Conservation (phyloP, 2,113 vertebrate species). For the Leptobrachium ailaonicum region DNA sequence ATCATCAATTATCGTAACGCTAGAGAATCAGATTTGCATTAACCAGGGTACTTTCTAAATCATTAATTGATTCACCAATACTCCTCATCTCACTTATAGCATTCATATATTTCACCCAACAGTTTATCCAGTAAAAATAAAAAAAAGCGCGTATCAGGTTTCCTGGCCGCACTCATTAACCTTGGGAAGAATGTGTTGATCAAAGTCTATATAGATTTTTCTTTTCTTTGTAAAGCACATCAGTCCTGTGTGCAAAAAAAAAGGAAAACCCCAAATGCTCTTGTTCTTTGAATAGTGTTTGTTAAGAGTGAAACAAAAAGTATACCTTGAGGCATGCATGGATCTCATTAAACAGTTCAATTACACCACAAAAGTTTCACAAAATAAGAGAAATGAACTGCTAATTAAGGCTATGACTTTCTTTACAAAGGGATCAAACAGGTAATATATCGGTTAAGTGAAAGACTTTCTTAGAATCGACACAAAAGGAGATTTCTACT, state of each 20-base stretch:
- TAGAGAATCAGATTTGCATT: too few species aligned
- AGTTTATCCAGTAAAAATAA: conserved; percentile 29
- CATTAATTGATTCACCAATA: conserved; percentile 18
- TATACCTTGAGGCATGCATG: conserved; percentile 37
- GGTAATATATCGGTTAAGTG: conserved; percentile 1
- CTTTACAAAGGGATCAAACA: conserved; percentile 33
- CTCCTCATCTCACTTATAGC: conserved; percentile 18
- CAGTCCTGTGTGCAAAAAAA: conserved; percentile 31
- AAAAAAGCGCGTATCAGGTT: conserved; percentile 26
- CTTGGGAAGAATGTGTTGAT: conserved; percentile 41
- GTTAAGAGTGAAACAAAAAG: conserved; percentile 34
- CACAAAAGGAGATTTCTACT: background rate
- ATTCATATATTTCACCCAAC: conserved; percentile 36
- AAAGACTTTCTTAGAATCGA: conserved; percentile 3
- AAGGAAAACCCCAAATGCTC: conserved; percentile 17
- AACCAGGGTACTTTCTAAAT: conserved; percentile 2
- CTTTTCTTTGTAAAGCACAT: conserved; percentile 29
- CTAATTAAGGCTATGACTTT: conserved; percentile 35
- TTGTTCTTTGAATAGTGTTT: conserved; percentile 38
- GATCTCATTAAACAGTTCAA: conserved; percentile 37
- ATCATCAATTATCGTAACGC: too few species aligned
- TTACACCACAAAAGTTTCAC: conserved; percentile 40
- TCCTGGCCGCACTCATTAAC: conserved; percentile 38
- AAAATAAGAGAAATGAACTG: conserved; percentile 30
- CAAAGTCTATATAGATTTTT: conserved; percentile 38